A percentile compares a stretch with the other conserved stretches of the same genome.
phyloP scores from a whole-genome alignment of 2,888 invertebrate genomes.

The Cataglyphis altisquamis region DNA sequence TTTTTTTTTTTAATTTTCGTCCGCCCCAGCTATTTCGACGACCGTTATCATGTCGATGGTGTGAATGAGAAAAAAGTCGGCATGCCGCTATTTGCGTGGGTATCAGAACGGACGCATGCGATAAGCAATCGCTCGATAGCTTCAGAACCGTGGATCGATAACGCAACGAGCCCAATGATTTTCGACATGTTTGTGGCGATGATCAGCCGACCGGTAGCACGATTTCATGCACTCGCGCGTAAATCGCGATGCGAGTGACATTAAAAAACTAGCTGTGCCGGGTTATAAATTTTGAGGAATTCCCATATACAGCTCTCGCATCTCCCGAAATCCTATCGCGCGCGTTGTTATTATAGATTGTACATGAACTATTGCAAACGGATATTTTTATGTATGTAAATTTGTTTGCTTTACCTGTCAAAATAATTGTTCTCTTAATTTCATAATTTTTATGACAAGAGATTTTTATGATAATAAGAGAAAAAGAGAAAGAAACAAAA shows the following conservation, averaged over 20 bases:
- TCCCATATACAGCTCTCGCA: not conserved
- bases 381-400: slow-evolving; percentile 14
- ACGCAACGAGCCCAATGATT: slow-evolving; percentile 53
- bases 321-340: slow-evolving; percentile 20
- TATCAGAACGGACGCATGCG: slow-evolving; percentile 48
- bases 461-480: not conserved
- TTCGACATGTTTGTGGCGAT: slow-evolving; percentile 34
- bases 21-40: slow-evolving; percentile 44
- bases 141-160: slow-evolving; percentile 22
- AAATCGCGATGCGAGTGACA: slow-evolving; percentile 45
- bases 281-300: slow-evolving; percentile 48
- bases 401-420: not conserved
- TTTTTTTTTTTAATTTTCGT: not conserved
- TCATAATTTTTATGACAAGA: not conserved
- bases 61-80: slow-evolving; percentile 54
- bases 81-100: slow-evolving; percentile 14
- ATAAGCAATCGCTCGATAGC: slow-evolving; percentile 54
- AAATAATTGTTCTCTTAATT: slow-evolving; percentile 10
- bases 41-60: slow-evolving; percentile 39
- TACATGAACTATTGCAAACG: not conserved
- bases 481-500: not conserved
- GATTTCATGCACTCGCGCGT: slow-evolving; percentile 51
- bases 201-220: slow-evolving; percentile 23
- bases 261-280: slow-evolving; percentile 40
- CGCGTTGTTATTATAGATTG: not conserved